Percentiles rank a stretch among this genome's conserved stretches.
These are phyloP conservation scores for Sarcophaga variegata DNA, from an alignment of 2,888 invertebrate species.

Conservation along the genomic window DNA sequence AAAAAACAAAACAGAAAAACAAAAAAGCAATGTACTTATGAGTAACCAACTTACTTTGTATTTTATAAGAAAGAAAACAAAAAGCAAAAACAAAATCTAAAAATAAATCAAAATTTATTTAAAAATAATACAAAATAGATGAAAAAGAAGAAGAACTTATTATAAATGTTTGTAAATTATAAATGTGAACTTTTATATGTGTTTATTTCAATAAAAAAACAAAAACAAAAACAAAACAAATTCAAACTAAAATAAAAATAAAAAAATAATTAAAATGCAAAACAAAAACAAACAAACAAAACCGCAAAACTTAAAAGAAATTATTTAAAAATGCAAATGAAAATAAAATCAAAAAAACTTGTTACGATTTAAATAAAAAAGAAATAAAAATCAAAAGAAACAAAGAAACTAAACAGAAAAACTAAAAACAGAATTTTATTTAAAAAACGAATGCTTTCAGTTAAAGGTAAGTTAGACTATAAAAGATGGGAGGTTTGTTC, in stretches of 20 bases:
- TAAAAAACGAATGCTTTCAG: background rate
- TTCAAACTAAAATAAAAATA: background rate
- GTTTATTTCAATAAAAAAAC: constrained; percentile 63
- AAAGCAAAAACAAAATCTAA: constrained; percentile 39
- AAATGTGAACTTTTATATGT: constrained; percentile 68
- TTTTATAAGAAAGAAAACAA: constrained; percentile 55
- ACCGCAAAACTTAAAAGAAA: constrained; percentile 38
- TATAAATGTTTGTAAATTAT: constrained; percentile 65
- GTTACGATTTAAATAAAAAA: constrained; percentile 23
- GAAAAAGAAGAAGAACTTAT: constrained; percentile 24
- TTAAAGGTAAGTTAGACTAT: background rate
- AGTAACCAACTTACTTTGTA: constrained; percentile 68
- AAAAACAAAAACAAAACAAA: background rate
- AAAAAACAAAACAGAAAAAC: background rate
- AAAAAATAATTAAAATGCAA: constrained; percentile 19
- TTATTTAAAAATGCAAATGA: constrained; percentile 3
- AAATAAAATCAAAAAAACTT: constrained; percentile 32
- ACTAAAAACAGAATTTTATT: background rate
- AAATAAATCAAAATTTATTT: constrained; percentile 34
- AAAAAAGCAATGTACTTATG: constrained; percentile 71
- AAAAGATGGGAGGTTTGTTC: background rate
- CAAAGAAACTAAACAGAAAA: background rate
- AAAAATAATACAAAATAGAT: constrained; percentile 29
- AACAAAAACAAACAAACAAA: constrained; percentile 32
- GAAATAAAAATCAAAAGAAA: constrained; percentile 7